Evolutionary conservation across 2,888 invertebrate genomes (phyloP), one percentile per base, ranked within the genome.

Genomic region (Cacoxenus indagator): DNA sequence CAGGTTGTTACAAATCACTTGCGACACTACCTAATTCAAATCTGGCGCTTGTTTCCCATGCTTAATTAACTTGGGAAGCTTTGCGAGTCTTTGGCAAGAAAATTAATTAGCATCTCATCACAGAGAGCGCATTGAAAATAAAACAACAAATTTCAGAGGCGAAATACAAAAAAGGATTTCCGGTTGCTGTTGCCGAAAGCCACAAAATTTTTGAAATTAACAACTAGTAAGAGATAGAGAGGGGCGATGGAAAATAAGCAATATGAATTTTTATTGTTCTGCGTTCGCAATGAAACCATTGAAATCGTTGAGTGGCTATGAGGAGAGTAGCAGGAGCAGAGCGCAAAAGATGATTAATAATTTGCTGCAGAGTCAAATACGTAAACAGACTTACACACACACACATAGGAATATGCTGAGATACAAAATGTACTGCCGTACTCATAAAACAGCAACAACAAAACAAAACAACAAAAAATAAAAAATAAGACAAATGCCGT

Each of bases 301-400:
- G 73, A 79, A 71, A 81, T 65, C 67, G n/a, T 61, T 67, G 69
- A 66, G 48, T 19, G 19, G 19, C n/a, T 4, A 51, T 51, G 37
- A 37, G 4, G 2, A 37, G 37, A 37, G 31, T 1, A 4, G 4
- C 9, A 1, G 4, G 19, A 4, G 48, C 48, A 22, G 19, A 51
- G 22, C 48, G 48, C n/a, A 78, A 83, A 82, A 85, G 78, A 86
- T 85, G 84, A 85, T 85, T 85, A 85, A 85, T 86, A 86, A 84
- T 80, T 81, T 77, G 66, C 19, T 27, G 48, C 17, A 31, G 22
- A 45, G 22, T 46, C 19, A 46, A 24, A 54, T 69, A n/a, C n/a
- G n/a, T n/a, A 71, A 69, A 76, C 72, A 65, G 65, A 71, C 68
- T 75, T 59, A 75, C 68, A 72, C 70, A 75, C 70, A 75, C 64